Percentiles rank a stretch among this genome's conserved stretches.
phyloP scores from a whole-genome alignment of 2,113 vertebrate species.

The Oxyura jamaicensis region DNA sequence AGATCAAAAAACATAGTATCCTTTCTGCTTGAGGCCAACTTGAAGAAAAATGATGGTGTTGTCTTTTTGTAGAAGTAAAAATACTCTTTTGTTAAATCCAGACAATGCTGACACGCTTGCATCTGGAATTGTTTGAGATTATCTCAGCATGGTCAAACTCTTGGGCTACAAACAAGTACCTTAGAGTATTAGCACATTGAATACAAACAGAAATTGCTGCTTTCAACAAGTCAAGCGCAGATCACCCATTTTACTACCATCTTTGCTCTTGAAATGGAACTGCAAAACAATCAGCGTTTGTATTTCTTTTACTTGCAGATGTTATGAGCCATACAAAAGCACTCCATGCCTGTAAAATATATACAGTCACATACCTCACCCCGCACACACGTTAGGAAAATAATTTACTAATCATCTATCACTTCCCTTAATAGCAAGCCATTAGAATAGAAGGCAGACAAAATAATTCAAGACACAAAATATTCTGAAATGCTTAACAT shows the following conservation, averaged over 20 bases:
- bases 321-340: not conserved
- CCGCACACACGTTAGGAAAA: not conserved
- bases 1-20: not conserved
- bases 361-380: not conserved
- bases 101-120: not conserved
- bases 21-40: not conserved
- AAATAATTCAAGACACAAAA: not conserved
- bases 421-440: not conserved
- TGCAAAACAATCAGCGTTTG: not conserved
- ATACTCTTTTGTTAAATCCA: not conserved
- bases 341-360: fast-evolving
- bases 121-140: not conserved
- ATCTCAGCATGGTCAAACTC: not conserved
- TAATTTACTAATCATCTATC: not conserved
- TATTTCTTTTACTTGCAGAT: not conserved
- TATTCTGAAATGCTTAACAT: not conserved
- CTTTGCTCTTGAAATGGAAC: not conserved
- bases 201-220: not conserved
- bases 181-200: not conserved
- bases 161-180: not conserved
- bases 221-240: not conserved
- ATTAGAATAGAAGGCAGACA: not conserved
- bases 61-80: not conserved
- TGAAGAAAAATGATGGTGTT: not conserved
- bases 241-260: not conserved